Percentiles rank a stretch among this genome's conserved stretches.
Evolutionary conservation across 2,888 invertebrate species (phyloP).

Genomic region (Tipula lateralis): DNA sequence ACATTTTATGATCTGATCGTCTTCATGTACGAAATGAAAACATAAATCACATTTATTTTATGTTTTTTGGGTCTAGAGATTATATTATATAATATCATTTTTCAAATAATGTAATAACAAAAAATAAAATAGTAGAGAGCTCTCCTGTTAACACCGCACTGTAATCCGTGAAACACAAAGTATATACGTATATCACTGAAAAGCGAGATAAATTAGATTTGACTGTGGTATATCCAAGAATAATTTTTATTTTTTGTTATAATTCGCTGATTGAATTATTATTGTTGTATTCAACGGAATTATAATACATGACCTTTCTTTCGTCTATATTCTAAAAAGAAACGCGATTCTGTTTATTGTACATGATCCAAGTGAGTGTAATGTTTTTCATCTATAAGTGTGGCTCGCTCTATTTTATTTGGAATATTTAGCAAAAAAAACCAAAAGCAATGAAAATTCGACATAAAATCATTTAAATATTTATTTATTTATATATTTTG

Average conservation of each 20-base stretch:
- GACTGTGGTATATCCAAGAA: not conserved
- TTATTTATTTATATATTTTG: not conserved
- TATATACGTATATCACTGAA: not conserved
- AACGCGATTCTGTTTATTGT: not conserved
- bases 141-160: not conserved
- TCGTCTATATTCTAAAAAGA: not conserved
- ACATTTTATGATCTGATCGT: not conserved
- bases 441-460: not conserved
- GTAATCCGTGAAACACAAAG: not conserved
- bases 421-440: not conserved
- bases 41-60: not conserved
- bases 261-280: not conserved
- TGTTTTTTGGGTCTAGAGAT: not conserved
- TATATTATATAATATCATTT: too few species aligned
- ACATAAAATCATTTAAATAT: not conserved
- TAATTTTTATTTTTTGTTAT: not conserved
- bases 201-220: not conserved
- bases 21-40: not conserved
- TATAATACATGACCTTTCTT: not conserved
- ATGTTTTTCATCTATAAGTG: not conserved
- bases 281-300: not conserved
- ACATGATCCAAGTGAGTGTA: too few species aligned
- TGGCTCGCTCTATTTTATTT: not conserved
- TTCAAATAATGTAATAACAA: not conserved
- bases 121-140: not conserved